phyloP scores from a whole-genome alignment of 2,113 vertebrate genomes.

The Percopsis transmontana region DNA sequence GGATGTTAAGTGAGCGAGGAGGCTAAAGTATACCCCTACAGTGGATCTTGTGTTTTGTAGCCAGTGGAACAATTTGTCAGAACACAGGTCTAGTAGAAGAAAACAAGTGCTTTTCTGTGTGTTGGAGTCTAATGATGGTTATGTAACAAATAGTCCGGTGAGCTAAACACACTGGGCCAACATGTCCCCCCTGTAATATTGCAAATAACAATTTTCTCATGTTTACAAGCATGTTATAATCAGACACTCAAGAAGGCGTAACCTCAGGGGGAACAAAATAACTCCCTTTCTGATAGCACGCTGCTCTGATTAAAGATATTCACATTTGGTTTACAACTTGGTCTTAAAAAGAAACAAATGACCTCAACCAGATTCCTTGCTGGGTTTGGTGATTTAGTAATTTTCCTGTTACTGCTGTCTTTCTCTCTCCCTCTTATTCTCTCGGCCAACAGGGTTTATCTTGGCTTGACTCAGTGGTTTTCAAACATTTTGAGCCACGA shows the following conservation, averaged over 20 bases:
- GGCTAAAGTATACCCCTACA: constrained; percentile 19
- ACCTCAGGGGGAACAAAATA: not conserved
- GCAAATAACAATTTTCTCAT: not conserved
- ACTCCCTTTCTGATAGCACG: not conserved
- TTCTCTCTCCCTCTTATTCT: not conserved
- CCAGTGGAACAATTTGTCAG: constrained; percentile 16
- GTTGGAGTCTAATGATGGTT: constrained; percentile 19
- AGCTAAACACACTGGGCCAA: constrained; percentile 24
- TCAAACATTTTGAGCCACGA: too few relatives aligned
- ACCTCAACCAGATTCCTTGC: not conserved
- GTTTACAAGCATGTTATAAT: constrained; percentile 23
- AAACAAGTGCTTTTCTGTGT: constrained; percentile 35
- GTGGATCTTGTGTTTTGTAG: constrained; percentile 31
- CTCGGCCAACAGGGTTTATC: not conserved
- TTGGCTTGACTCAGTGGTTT: not conserved
- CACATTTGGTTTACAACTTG: constrained; percentile 10
- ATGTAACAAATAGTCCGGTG: constrained; percentile 8
- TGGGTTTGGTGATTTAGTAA: too few relatives aligned
- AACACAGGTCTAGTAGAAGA: constrained; percentile 29
- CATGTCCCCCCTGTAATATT: constrained; percentile 31
- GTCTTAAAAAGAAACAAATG: constrained; percentile 16
- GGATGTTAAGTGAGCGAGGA: not conserved
- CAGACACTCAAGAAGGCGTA: constrained; percentile 16
- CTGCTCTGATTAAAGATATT: not conserved
- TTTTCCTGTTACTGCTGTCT: not conserved